Evolutionary conservation across 1,140 invertebrate genomes (phyloP), one percentile per base, ranked within the genome.

Genomic region (Armadillidium nasatum): DNA sequence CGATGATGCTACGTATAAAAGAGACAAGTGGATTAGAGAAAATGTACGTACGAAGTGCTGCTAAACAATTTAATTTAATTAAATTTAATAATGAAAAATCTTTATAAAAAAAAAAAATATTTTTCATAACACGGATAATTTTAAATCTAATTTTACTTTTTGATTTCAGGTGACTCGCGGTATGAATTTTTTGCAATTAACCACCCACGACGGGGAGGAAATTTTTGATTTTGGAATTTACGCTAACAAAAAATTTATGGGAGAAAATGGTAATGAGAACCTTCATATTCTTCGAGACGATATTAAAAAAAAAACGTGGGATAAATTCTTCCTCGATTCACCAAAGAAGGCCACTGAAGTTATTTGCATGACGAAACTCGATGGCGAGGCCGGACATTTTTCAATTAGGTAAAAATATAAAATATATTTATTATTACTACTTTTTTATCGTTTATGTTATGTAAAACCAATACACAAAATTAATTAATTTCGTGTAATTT

Each of bases 241-340:
- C 81, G 87, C 85, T 0, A 81, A 87, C 74, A 85, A 85, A 71
- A 87, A 87, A 77, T 87, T 87, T 77, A 87, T 86, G 7, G 87
- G 87, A 46, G 86, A 86, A 23, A 80, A 87, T 73, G 87, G 87
- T n/a, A 86, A 87, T 83, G 87, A 87, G 82, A 86, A 87, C 82
- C 83, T 84, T 44, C 82, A 82, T n/a, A n/a, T n/a, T n/a, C n/a
- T n/a, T 74, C 84, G 84, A 13, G 79, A 80, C 60, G 83, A 82
- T 22, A 83, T 84, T 78, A 84, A 86, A 72, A 81, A 84, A 71
- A 82, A 83, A 22, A n/a, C n/a, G n/a, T 87, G 85, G 86, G 82
- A 84, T 76, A 83, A 84, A 76, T 79, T 68, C 69, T 81, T 50
- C 23, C 44, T 81, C 6, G 23, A 74, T 10, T 43, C 60, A 10